Base-by-base conservation (phyloP, 2,888 invertebrate species). In the Ochropleura leucogaster region DNA sequence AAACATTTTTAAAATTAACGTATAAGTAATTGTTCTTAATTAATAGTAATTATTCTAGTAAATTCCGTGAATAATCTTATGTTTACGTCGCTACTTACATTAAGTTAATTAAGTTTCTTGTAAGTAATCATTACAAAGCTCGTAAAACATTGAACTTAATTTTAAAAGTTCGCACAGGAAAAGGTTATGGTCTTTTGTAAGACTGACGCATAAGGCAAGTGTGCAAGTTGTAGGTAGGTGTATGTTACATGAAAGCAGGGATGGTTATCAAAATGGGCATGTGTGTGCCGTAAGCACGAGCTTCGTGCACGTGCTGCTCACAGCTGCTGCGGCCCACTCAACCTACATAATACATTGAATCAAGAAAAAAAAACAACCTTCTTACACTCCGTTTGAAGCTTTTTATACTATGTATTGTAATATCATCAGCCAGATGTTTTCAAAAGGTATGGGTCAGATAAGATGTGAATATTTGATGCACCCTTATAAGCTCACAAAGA, bases 261-360 rank as follows among this genome's bases (percentile, higher is more conserved):
- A 81, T 75, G 78, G 65, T 75, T 81, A 82, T 80, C 79, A 74
- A 79, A 86, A 68, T 80, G 85, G 85, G 80, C 87, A 88, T 81
- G 77, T 88, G 77, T 72, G 69, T 46, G 30, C 64, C 66, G 73
- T 60, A 64, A 83, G 84, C 88, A 87, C 87, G 83, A 84, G 88
- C 82, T 69, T 62, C 55, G 72, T 77, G 84, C 92, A 90, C 91
- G 92, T 91, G 92, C 90, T 82, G 57, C 63, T 42, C 78, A 81
- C 92, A 91, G 90, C 90, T 91, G 91, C 86, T 81, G 68, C 71
- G 60, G 59, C 51, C 65, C 71, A 60, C 75, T 78, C 84, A 79
- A 71, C 74, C 72, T 59, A 77, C 68, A 59, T 74, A 66, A 76
- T 80, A 73, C 64, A 70, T 59, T n/a, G 66, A 71, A 67, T 78